A percentile compares a stretch with the other conserved stretches of the same genome.
These are phyloP conservation scores for Nomada ferruginata DNA, from an alignment of 2,888 invertebrate genomes.

Conservation along the genomic window DNA sequence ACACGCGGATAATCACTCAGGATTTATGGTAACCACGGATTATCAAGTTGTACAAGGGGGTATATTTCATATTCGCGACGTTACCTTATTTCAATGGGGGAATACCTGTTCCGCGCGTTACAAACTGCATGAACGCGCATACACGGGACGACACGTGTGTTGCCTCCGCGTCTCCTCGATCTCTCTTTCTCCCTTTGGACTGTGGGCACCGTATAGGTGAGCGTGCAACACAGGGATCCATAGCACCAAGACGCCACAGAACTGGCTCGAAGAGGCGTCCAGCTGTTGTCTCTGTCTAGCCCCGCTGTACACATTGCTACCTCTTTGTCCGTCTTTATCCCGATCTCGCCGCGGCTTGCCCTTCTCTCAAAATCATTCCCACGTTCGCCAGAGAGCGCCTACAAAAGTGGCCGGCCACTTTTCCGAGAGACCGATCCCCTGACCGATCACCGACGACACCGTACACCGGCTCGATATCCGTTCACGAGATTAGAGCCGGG, in stretches of 20 bases:
- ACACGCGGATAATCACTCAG: conserved; percentile 84
- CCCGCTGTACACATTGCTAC: conserved; percentile 3
- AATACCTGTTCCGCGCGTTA: conserved; percentile 81
- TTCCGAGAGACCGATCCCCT: conserved; percentile 71
- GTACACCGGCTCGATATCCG: conserved; percentile 73
- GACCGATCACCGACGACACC: conserved; percentile 73
- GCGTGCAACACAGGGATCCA: conserved; percentile 50
- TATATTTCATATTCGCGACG: conserved; percentile 84
- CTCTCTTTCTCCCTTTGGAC: neutral
- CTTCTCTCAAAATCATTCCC: conserved; percentile 75
- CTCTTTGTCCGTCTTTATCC: conserved; percentile 36
- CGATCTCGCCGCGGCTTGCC: conserved; percentile 48
- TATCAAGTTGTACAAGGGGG: conserved; percentile 84
- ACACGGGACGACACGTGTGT: conserved; percentile 69
- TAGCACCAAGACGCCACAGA: conserved; percentile 60
- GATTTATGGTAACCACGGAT: conserved; percentile 84
- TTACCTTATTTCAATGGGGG: conserved; percentile 82
- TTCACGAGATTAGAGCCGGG: conserved; percentile 70
- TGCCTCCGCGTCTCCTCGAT: conserved; percentile 44
- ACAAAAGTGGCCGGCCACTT: conserved; percentile 72
- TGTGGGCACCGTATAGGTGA: too few relatives aligned
- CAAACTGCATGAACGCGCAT: conserved; percentile 73
- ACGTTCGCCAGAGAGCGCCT: conserved; percentile 66
- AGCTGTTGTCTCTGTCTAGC: conserved; percentile 59
- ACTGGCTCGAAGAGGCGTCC: conserved; percentile 69